Evolutionary conservation across 2,888 invertebrate genomes (phyloP).

Genomic region (Auanema sp.): DNA sequence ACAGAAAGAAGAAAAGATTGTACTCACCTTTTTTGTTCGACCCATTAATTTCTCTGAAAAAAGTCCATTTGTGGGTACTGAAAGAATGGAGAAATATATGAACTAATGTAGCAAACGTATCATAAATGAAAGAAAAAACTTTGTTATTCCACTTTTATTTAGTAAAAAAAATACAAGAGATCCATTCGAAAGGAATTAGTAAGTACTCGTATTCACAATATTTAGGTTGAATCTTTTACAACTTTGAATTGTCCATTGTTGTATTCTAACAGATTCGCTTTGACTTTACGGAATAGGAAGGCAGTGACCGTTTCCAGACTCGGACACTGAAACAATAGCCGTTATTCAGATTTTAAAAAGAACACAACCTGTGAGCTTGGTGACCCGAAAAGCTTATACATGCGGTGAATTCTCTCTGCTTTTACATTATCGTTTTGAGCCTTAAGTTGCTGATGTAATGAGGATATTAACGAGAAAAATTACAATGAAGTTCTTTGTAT

Average conservation of each 20-base stretch:
- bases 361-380: conserved; percentile 23
- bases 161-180: too few species aligned
- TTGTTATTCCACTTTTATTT: not conserved
- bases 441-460: conserved; percentile 20
- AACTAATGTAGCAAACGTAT: too few species aligned
- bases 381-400: conserved; percentile 54
- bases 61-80: too few species aligned
- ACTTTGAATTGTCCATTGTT: conserved; percentile 53
- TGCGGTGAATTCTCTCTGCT: conserved; percentile 48
- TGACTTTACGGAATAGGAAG: conserved; percentile 58
- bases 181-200: too few species aligned
- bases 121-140: not conserved
- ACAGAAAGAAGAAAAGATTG: too few species aligned
- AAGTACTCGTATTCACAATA: not conserved
- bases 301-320: conserved; percentile 51
- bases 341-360: not conserved
- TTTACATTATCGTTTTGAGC: conserved; percentile 43
- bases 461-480: conserved; percentile 16
- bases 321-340: conserved; percentile 29
- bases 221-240: conserved; percentile 11
- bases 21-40: too few species aligned
- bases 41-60: too few species aligned
- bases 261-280: conserved; percentile 49
- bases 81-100: too few species aligned
- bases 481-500: conserved; percentile 50